These are phyloP conservation scores for Eulithis testata DNA, from an alignment of 2,888 invertebrate genomes.

Conservation along the genomic window DNA sequence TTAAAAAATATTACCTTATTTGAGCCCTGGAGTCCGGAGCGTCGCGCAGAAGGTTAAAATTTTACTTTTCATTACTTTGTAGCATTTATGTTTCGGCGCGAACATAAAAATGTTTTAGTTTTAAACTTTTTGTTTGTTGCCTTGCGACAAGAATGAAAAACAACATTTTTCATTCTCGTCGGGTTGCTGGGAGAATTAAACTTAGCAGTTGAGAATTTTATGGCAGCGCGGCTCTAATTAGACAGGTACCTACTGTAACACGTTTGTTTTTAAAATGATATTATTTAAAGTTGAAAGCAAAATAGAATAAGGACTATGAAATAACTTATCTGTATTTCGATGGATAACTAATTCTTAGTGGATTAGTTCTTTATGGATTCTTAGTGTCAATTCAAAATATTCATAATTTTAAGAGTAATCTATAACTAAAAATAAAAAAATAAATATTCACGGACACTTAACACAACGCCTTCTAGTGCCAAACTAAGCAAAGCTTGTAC, in stretches of 20 bases:
- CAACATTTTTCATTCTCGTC: not conserved
- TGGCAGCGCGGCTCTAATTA: constrained; percentile 12
- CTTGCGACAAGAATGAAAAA: constrained; percentile 22
- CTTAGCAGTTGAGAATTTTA: constrained; percentile 18
- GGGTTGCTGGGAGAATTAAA: constrained; percentile 6
- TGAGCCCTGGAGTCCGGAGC: constrained; percentile 9
- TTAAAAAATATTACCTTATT: not conserved
- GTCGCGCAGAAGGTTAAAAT: constrained; percentile 40
- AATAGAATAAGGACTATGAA: not conserved
- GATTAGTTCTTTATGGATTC: too few species aligned
- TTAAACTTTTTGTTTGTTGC: constrained; percentile 31
- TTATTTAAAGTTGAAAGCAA: not conserved
- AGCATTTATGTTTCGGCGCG: constrained; percentile 35
- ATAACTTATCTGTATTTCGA: too few species aligned
- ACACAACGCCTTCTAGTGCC: too few species aligned
- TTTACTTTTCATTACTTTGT: constrained; percentile 42
- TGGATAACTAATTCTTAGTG: too few species aligned
- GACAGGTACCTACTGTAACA: not conserved
- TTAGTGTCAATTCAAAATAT: too few species aligned
- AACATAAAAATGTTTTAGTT: constrained; percentile 39
- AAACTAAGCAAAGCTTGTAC: too few species aligned
- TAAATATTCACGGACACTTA: too few species aligned
- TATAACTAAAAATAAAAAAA: too few species aligned
- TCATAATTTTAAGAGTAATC: too few species aligned
- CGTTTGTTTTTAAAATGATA: not conserved